Percentiles rank a stretch among this genome's conserved stretches.
Conservation (phyloP, 2,797 vertebrate genomes). For the Labeo calbasu region DNA sequence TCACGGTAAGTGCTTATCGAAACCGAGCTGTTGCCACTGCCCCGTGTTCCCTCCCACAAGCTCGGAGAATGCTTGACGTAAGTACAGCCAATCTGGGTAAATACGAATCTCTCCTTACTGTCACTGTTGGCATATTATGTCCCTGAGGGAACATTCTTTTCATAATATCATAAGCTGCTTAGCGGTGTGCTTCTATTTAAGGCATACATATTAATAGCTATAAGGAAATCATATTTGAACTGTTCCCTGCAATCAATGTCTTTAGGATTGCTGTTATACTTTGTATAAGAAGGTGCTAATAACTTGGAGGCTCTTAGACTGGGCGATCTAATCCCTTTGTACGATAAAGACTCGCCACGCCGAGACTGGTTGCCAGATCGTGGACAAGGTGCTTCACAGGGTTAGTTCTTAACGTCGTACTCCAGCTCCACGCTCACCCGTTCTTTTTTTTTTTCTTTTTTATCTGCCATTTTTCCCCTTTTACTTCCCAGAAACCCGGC, state of each 20-base stretch:
- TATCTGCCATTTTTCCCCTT: slow-evolving; percentile 51
- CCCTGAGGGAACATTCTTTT: slow-evolving; percentile 90
- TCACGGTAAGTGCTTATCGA: slow-evolving; percentile 87
- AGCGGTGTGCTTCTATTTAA: slow-evolving; percentile 90
- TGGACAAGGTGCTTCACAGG: slow-evolving; percentile 77
- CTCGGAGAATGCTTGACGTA: slow-evolving; percentile 86
- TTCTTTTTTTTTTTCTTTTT: background rate
- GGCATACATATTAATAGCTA: slow-evolving; percentile 91
- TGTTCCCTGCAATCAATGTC: slow-evolving; percentile 87
- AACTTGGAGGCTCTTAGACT: slow-evolving; percentile 83
- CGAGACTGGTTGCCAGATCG: slow-evolving; percentile 76
- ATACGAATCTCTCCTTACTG: slow-evolving; percentile 87
- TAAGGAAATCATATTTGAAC: slow-evolving; percentile 89
- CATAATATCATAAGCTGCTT: slow-evolving; percentile 92
- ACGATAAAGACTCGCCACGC: slow-evolving; percentile 77
- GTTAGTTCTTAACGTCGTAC: slow-evolving; percentile 74
- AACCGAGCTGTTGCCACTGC: slow-evolving; percentile 83
- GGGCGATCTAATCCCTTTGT: slow-evolving; percentile 84
- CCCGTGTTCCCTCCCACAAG: slow-evolving; percentile 86
- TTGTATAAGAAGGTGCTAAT: slow-evolving; percentile 88
- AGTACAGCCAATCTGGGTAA: slow-evolving; percentile 89
- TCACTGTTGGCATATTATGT: slow-evolving; percentile 89
- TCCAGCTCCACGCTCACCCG: slow-evolving; percentile 40
- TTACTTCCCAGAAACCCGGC: slow-evolving; percentile 61
- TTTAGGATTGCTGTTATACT: slow-evolving; percentile 86